Evolutionary conservation across 2,113 vertebrate genomes (phyloP).

Genomic region (rabbit (Oryctolagus cuniculus)): DNA sequence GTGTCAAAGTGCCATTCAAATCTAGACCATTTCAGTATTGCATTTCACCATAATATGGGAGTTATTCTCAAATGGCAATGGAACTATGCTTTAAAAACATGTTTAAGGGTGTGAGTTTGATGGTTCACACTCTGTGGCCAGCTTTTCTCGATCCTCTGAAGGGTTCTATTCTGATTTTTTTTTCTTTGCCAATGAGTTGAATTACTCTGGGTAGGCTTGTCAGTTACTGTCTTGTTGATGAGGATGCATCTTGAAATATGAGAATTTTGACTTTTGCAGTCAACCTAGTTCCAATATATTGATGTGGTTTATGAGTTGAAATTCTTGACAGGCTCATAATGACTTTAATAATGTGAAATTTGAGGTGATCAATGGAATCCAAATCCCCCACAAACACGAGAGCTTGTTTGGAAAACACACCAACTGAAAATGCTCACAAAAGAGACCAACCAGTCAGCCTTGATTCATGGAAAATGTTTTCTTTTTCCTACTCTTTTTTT

Average conservation of each 20-base stretch:
- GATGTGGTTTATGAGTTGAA: background rate
- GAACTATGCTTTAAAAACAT: background rate
- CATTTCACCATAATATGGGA: background rate
- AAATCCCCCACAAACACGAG: slow-evolving; percentile 57
- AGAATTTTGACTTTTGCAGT: slow-evolving; percentile 35
- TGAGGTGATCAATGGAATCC: slow-evolving; percentile 60
- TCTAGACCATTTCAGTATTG: background rate
- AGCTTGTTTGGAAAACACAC: slow-evolving; percentile 40
- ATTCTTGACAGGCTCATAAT: slow-evolving; percentile 65
- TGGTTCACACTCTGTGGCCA: background rate
- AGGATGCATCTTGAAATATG: slow-evolving; percentile 58
- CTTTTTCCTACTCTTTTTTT: slow-evolving; percentile 57
- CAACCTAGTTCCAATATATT: background rate
- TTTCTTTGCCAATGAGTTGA: background rate
- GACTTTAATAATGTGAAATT: slow-evolving; percentile 73
- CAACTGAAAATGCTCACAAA: slow-evolving; percentile 28
- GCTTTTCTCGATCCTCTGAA: background rate
- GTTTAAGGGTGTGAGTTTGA: background rate
- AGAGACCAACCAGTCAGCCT: background rate
- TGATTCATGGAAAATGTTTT: slow-evolving; percentile 42
- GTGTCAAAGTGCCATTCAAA: background rate
- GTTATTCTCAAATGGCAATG: background rate
- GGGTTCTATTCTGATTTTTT: background rate
- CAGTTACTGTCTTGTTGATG: slow-evolving; percentile 7
- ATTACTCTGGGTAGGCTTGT: background rate